Percentiles rank a stretch among this genome's conserved stretches.
These are phyloP conservation scores for Gastrophryne carolinensis DNA, from an alignment of 2,797 vertebrate species.

Conservation along the genomic window DNA sequence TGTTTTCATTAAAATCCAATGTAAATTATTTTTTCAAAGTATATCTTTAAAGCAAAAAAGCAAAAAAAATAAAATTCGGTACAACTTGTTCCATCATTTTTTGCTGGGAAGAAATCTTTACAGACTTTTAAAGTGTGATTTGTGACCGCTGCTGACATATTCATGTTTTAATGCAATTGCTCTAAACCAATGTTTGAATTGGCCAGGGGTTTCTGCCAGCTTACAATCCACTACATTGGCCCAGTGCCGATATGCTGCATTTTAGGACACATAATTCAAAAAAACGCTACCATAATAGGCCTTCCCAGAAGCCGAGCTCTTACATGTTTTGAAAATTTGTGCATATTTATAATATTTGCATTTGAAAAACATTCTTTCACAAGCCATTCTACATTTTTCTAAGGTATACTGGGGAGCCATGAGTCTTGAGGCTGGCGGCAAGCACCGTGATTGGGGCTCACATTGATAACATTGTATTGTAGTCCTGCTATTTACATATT, in stretches of 20 bases:
- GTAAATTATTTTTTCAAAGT: too few species aligned
- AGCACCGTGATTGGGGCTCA: too few species aligned
- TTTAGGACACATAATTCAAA: slow-evolving; percentile 32
- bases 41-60: too few species aligned
- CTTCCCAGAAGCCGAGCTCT: slow-evolving; percentile 32
- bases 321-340: slow-evolving; percentile 31
- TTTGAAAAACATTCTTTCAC: slow-evolving; percentile 28
- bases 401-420: too few species aligned
- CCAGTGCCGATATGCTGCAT: slow-evolving; percentile 4
- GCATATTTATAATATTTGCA: slow-evolving; percentile 24
- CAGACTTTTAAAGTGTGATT: slow-evolving; percentile 15
- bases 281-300: slow-evolving; percentile 14
- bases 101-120: slow-evolving; percentile 2
- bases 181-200: slow-evolving; percentile 28
- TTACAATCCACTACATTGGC: slow-evolving; percentile 23
- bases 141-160: slow-evolving; percentile 18
- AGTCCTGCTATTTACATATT: too few species aligned
- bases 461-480: too few species aligned
- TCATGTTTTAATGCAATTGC: slow-evolving; percentile 31
- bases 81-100: slow-evolving; percentile 5
- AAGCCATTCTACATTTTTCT: too few species aligned
- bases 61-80: not conserved
- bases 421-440: too few species aligned
- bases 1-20: too few species aligned
- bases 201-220: slow-evolving; percentile 10